Evolutionary conservation across 2,888 invertebrate genomes (phyloP).

Genomic region (Lasioglossum pauxillum): DNA sequence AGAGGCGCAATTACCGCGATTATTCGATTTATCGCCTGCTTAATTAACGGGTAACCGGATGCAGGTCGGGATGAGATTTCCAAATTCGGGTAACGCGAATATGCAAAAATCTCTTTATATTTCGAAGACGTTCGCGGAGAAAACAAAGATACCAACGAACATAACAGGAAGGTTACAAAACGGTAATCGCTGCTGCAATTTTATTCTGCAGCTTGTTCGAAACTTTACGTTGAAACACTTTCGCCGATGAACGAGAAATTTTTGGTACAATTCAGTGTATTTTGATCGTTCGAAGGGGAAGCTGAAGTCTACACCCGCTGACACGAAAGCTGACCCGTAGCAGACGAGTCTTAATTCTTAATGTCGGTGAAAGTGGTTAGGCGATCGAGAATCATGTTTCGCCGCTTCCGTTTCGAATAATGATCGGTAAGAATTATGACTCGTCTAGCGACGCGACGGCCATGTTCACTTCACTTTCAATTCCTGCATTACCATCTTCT

Average conservation of each 20-base stretch:
- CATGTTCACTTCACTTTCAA: neutral
- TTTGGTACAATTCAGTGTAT: too few species aligned
- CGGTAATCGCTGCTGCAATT: neutral
- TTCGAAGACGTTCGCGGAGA: neutral
- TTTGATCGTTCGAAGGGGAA: neutral
- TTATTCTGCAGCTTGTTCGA: too few species aligned
- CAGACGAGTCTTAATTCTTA: constrained; percentile 35
- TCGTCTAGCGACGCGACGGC: neutral
- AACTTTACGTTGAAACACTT: too few species aligned
- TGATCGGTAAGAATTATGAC: constrained; percentile 1
- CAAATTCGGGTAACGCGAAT: neutral
- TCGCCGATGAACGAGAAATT: too few species aligned
- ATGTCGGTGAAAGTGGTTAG: constrained; percentile 54
- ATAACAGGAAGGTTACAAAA: neutral
- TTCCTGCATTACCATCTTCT: neutral
- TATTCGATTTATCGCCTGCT: neutral
- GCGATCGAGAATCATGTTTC: constrained; percentile 35
- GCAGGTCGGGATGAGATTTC: neutral
- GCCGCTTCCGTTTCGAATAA: constrained; percentile 21
- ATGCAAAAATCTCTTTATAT: neutral
- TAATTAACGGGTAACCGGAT: constrained; percentile 1
- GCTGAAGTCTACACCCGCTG: constrained; percentile 17
- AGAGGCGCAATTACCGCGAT: neutral
- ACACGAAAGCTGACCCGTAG: constrained; percentile 39
- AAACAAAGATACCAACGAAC: neutral